phyloP scores from a whole-genome alignment of 2,888 invertebrate genomes.

The Lamellibrachia satsuma region DNA sequence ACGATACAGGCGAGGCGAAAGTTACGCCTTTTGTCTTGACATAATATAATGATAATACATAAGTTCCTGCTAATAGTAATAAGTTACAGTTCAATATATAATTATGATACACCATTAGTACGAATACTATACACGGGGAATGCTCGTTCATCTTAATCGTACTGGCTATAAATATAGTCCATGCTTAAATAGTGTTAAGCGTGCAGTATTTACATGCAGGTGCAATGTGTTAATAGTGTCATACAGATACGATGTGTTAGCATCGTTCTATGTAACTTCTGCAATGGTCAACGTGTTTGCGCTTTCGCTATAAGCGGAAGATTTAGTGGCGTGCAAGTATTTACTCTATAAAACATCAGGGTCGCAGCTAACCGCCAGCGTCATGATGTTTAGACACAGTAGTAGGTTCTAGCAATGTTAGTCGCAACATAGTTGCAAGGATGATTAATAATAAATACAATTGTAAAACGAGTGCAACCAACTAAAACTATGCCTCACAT shows the following conservation, averaged over 20 bases:
- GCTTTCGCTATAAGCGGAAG: neutral
- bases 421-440: neutral
- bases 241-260: neutral
- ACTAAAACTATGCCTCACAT: neutral
- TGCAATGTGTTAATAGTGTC: neutral
- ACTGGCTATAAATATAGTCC: slow-evolving; percentile 10
- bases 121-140: neutral
- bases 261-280: no score
- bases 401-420: neutral
- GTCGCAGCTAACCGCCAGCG: neutral
- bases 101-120: neutral
- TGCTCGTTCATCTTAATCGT: neutral
- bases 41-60: slow-evolving; percentile 4
- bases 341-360: neutral
- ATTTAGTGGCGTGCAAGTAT: neutral
- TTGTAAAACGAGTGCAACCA: neutral
- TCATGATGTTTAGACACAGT: neutral
- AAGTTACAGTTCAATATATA: neutral
- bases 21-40: neutral
- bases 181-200: neutral
- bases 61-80: neutral
- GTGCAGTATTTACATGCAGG: neutral
- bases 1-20: neutral
- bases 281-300: neutral
- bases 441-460: neutral